Evolutionary conservation across 2,113 vertebrate species (phyloP).

Genomic region (Apaloderma vittatum): DNA sequence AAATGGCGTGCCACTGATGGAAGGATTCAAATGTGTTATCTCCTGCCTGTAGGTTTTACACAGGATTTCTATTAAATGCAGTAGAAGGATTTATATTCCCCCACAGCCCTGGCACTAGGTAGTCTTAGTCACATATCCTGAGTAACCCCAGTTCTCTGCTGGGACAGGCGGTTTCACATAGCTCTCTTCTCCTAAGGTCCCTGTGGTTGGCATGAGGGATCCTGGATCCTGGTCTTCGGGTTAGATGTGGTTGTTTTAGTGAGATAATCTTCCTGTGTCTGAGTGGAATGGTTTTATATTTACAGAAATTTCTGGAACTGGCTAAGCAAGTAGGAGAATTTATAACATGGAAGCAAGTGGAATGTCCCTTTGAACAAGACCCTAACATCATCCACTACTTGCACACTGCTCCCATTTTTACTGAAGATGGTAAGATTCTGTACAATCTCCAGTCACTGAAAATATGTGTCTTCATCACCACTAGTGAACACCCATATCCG

Average conservation of each 20-base stretch:
- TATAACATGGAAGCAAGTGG: constrained; percentile 86
- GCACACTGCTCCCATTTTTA: constrained; percentile 83
- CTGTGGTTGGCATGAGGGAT: background rate
- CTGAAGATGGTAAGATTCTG: constrained; percentile 81
- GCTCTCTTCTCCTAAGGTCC: background rate
- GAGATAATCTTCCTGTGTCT: background rate
- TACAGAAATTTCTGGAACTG: constrained; percentile 85
- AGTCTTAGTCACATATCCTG: background rate
- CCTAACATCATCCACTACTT: constrained; percentile 83
- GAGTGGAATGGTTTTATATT: constrained; percentile 1
- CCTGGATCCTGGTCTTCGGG: background rate
- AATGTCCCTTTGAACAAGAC: constrained; percentile 85
- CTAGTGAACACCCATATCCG: background rate
- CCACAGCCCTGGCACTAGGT: background rate
- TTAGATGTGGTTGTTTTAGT: background rate
- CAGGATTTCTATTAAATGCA: background rate
- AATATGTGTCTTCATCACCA: background rate
- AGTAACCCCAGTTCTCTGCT: background rate
- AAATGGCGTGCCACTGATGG: background rate
- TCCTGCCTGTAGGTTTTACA: background rate
- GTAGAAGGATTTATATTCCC: background rate
- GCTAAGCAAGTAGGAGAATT: constrained; percentile 86
- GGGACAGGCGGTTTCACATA: background rate
- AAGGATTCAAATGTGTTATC: background rate
- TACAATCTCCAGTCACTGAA: background rate